Percentiles rank a stretch among this genome's conserved stretches.
phyloP scores from a whole-genome alignment of 2,888 invertebrate species.

The Ramazzottius varieornatus region DNA sequence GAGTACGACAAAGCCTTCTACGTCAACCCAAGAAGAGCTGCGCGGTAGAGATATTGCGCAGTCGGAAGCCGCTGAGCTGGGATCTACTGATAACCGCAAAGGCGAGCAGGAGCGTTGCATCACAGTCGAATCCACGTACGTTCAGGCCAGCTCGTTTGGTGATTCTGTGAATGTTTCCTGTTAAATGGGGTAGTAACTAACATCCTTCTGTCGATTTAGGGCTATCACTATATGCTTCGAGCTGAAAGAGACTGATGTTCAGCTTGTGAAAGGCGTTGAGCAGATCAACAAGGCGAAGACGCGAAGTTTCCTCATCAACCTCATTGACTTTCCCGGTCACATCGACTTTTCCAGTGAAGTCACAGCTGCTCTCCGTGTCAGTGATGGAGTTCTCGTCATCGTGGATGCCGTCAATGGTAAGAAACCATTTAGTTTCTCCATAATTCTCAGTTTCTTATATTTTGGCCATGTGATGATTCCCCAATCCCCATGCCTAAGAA shows the following conservation, averaged over 20 bases:
- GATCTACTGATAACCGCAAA: conserved; percentile 96
- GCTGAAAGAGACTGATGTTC: conserved; percentile 69
- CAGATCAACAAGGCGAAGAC: conserved; percentile 56
- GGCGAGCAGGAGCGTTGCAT: conserved; percentile 99
- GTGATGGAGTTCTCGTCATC: conserved; percentile 96
- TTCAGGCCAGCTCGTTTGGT: conserved; percentile 15
- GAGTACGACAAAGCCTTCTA: too few relatives aligned
- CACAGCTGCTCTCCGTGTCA: conserved; percentile 96
- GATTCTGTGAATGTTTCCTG: neutral
- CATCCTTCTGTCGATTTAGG: too few relatives aligned
- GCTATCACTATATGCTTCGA: conserved; percentile 99
- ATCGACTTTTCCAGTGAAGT: conserved; percentile 99
- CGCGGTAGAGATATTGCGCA: too few relatives aligned
- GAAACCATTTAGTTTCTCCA: too few relatives aligned
- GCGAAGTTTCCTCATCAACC: conserved; percentile 93
- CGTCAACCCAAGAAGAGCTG: too few relatives aligned
- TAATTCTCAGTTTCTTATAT: too few relatives aligned
- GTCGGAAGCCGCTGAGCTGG: conserved; percentile 90
- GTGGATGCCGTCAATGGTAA: conserved; percentile 96
- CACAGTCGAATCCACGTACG: conserved; percentile 98
- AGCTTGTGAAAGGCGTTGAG: conserved; percentile 66
- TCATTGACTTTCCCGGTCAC: conserved; percentile 99
- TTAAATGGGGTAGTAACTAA: conserved; percentile 9
- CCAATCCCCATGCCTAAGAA: too few relatives aligned
- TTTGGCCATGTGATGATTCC: too few relatives aligned